Percentiles rank a stretch among this genome's conserved stretches.
These are phyloP conservation scores for Phasia obesa DNA, from an alignment of 2,888 invertebrate genomes.

Conservation along the genomic window DNA sequence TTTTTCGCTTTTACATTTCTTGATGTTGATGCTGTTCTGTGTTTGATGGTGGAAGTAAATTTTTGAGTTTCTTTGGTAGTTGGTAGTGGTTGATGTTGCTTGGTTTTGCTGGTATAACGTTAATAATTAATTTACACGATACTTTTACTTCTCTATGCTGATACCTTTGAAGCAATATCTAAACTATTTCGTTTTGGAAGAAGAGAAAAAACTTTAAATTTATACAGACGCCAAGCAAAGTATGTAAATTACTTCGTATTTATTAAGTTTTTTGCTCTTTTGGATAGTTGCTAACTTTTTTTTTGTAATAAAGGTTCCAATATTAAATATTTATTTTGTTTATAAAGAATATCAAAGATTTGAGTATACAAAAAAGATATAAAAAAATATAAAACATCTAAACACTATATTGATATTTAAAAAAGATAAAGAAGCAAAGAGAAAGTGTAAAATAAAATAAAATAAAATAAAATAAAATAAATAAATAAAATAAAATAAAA, in stretches of 20 bases:
- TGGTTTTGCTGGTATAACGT: constrained; percentile 42
- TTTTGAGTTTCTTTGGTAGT: constrained; percentile 19
- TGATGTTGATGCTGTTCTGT: constrained; percentile 1
- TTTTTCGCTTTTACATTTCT: constrained; percentile 1
- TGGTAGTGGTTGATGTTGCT: constrained; percentile 43
- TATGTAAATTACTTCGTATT: no score
- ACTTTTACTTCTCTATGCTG: not conserved
- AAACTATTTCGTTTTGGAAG: not conserved
- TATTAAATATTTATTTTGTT: no score
- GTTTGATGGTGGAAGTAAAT: constrained; percentile 34
- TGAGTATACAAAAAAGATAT: no score
- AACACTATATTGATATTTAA: no score
- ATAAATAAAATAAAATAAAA: no score
- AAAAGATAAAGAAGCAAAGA: no score
- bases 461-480: no score
- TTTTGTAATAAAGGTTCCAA: no score
- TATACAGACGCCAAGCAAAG: not conserved
- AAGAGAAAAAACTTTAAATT: not conserved
- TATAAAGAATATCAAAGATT: no score
- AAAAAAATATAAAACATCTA: no score
- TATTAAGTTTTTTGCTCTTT: no score
- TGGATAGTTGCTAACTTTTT: not conserved
- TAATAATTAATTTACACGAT: constrained; percentile 64
- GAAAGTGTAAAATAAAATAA: no score
- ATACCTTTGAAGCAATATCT: not conserved